Evolutionary conservation across 2,888 invertebrate species (phyloP).

Genomic region (Cristatella mucedo): DNA sequence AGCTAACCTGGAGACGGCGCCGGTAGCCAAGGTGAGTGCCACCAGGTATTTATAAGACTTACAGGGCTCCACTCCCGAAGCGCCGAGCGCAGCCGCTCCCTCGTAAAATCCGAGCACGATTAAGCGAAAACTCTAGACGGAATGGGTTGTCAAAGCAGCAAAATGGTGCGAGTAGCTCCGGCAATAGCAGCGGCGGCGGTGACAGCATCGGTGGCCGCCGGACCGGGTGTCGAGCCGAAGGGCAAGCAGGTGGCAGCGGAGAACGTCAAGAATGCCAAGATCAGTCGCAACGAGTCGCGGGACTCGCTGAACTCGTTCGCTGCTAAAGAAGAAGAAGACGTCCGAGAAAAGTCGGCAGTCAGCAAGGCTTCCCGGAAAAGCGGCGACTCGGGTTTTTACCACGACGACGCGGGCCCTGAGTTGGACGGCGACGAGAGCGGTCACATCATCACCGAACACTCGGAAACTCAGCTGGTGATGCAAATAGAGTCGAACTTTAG

Average conservation of each 20-base stretch:
- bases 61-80: no score
- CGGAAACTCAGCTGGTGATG: neutral
- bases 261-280: neutral
- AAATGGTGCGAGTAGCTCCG: constrained; percentile 4
- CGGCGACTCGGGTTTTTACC: constrained; percentile 23
- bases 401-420: constrained; percentile 15
- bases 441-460: constrained; percentile 8
- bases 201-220: no score
- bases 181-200: neutral
- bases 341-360: no score
- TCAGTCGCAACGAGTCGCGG: neutral
- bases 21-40: no score
- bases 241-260: no score
- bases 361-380: constrained; percentile 26
- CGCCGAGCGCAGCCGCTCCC: no score
- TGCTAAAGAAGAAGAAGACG: no score
- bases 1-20: no score
- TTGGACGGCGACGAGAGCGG: constrained; percentile 9
- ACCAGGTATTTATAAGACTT: no score
- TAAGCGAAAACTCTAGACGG: no score
- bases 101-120: no score
- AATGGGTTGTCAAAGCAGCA: constrained; percentile 8
- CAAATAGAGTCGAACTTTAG: constrained; percentile 4
- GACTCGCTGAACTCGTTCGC: neutral
- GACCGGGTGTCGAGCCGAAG: no score